Evolutionary conservation across 2,797 vertebrate genomes (phyloP).

Genomic region (Alca torda): DNA sequence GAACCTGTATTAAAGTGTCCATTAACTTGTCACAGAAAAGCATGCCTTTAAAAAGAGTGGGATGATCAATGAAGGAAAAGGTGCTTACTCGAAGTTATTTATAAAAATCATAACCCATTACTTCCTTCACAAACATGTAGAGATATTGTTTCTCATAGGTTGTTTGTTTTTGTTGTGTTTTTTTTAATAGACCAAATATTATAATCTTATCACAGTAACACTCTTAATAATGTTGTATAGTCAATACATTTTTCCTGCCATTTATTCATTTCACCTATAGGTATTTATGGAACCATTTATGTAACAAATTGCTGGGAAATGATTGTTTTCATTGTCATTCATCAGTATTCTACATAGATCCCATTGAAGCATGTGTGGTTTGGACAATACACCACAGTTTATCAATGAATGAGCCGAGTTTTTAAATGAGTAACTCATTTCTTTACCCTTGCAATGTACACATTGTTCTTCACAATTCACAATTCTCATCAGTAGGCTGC

Average conservation of each 20-base stretch:
- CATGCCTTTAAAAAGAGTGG: background rate
- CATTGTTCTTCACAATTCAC: background rate
- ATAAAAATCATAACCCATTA: background rate
- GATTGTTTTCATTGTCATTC: conserved; percentile 44
- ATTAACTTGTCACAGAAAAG: background rate
- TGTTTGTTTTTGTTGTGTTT: background rate
- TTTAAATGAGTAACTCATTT: conserved; percentile 68
- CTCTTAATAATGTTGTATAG: background rate
- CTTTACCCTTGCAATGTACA: conserved; percentile 33
- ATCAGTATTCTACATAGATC: conserved; percentile 68
- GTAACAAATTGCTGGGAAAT: conserved; percentile 59
- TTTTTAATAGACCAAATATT: background rate
- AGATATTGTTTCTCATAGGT: background rate
- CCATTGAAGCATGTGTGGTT: conserved; percentile 36
- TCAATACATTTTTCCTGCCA: background rate
- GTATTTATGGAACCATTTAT: conserved; percentile 29
- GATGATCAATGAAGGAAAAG: background rate
- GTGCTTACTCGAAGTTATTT: background rate
- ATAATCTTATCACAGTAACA: background rate
- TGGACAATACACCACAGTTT: conserved; percentile 40
- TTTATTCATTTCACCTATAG: conserved; percentile 8
- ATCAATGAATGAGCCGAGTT: conserved; percentile 47
- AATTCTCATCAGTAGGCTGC: background rate
- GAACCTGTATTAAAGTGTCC: background rate
- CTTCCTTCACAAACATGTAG: background rate